These are phyloP conservation scores for Linyphia triangularis DNA, from an alignment of 2,888 invertebrate species.

Conservation along the genomic window DNA sequence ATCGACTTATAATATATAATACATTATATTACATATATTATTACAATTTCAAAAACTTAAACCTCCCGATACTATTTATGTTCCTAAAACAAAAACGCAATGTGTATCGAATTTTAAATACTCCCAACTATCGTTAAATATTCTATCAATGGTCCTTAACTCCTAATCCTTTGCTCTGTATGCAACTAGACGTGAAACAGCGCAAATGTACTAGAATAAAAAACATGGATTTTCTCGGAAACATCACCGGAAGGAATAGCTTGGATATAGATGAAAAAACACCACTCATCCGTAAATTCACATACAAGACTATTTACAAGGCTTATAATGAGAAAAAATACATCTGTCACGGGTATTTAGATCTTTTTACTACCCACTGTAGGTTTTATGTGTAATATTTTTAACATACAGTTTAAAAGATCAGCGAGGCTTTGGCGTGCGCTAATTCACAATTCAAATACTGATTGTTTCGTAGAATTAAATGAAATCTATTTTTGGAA, in stretches of 20 bases:
- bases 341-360: neutral
- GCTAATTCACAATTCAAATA: neutral
- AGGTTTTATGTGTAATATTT: neutral
- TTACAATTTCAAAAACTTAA: too few species aligned
- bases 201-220: neutral
- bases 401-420: neutral
- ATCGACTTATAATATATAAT: too few species aligned
- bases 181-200: neutral
- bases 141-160: too few species aligned
- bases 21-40: too few species aligned
- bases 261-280: neutral
- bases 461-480: neutral
- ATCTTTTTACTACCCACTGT: neutral
- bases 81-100: too few species aligned
- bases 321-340: neutral
- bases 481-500: neutral
- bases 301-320: conserved; percentile 20
- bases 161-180: too few species aligned
- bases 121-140: too few species aligned
- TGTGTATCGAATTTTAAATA: too few species aligned
- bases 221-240: neutral
- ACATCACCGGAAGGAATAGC: neutral
- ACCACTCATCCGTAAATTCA: neutral
- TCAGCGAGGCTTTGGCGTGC: neutral
- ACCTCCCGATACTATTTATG: too few species aligned